Percentiles rank a stretch among this genome's conserved stretches.
Evolutionary conservation across 2,888 invertebrate species (phyloP).

Genomic region (Tillus elongatus): DNA sequence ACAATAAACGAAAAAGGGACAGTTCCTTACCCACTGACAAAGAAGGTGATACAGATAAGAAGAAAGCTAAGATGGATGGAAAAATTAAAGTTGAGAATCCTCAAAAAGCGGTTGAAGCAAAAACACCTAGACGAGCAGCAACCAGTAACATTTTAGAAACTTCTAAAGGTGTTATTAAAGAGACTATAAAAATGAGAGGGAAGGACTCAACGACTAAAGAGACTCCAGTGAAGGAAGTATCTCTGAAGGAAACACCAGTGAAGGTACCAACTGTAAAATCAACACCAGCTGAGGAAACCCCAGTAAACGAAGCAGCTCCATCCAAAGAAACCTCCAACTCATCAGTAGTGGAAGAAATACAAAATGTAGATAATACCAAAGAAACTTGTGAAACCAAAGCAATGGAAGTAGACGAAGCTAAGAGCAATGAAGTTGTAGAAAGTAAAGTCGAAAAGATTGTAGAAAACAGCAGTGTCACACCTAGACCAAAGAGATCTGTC

Average conservation of each 20-base stretch:
- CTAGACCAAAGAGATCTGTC: slow-evolving; percentile 18
- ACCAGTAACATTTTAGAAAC: slow-evolving; percentile 12
- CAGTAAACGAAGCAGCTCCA: slow-evolving; percentile 9
- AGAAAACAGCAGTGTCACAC: no score
- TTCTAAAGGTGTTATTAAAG: no score
- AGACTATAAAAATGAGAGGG: slow-evolving; percentile 3
- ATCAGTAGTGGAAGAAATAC: slow-evolving; percentile 8
- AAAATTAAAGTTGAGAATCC: background rate
- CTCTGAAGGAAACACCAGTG: slow-evolving; percentile 14
- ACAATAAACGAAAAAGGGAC: slow-evolving; percentile 32
- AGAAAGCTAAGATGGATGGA: slow-evolving; percentile 25
- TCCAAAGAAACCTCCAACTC: slow-evolving; percentile 15
- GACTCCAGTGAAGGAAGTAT: slow-evolving; percentile 16
- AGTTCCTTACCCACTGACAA: slow-evolving; percentile 26
- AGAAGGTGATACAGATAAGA: slow-evolving; percentile 29
- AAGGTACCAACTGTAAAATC: slow-evolving; percentile 12
- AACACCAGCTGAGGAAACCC: slow-evolving; percentile 10
- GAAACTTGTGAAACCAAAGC: slow-evolving; percentile 6
- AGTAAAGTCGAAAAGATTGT: background rate
- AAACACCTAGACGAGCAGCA: slow-evolving; percentile 11
- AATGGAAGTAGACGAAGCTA: no score
- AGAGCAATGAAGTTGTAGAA: slow-evolving; percentile 11
- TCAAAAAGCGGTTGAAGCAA: slow-evolving; percentile 10
- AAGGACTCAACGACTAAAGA: slow-evolving; percentile 4
- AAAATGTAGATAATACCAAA: no score